These are phyloP conservation scores for Anguilla japonica DNA, from an alignment of 2,113 vertebrate species.

Conservation along the genomic window DNA sequence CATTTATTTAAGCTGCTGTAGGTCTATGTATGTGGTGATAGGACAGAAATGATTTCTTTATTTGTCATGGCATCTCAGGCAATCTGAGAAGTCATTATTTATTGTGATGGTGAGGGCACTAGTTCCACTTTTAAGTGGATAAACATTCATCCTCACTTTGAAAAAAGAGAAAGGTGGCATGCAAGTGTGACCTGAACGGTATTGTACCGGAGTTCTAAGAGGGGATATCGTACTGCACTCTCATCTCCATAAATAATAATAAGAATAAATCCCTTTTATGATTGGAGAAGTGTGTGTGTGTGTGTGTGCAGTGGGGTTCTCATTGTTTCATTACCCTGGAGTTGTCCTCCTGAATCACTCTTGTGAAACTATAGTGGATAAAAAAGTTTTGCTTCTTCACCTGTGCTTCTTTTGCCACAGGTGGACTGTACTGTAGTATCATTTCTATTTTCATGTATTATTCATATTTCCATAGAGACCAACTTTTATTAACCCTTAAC, in stretches of 20 bases:
- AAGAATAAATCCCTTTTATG: neutral
- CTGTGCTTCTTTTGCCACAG: too few species aligned
- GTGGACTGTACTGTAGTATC: neutral
- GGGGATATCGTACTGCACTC: too few species aligned
- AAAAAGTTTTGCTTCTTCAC: too few species aligned
- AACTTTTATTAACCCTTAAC: slow-evolving; percentile 25
- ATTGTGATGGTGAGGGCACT: neutral
- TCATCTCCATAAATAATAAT: too few species aligned
- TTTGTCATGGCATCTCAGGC: neutral
- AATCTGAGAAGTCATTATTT: neutral
- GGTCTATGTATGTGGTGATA: neutral
- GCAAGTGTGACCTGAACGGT: neutral
- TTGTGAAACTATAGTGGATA: too few species aligned
- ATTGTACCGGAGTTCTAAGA: neutral
- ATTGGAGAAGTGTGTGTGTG: neutral
- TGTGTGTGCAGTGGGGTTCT: too few species aligned
- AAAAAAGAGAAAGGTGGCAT: too few species aligned
- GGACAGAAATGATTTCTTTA: neutral
- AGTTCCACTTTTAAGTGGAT: neutral
- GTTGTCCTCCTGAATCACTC: neutral
- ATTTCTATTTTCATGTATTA: neutral
- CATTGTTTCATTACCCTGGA: too few species aligned
- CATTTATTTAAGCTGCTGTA: neutral
- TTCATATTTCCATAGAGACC: neutral
- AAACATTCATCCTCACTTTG: neutral